Evolutionary conservation across 2,797 vertebrate genomes (phyloP).

Genomic region (Gobio occitaniae): DNA sequence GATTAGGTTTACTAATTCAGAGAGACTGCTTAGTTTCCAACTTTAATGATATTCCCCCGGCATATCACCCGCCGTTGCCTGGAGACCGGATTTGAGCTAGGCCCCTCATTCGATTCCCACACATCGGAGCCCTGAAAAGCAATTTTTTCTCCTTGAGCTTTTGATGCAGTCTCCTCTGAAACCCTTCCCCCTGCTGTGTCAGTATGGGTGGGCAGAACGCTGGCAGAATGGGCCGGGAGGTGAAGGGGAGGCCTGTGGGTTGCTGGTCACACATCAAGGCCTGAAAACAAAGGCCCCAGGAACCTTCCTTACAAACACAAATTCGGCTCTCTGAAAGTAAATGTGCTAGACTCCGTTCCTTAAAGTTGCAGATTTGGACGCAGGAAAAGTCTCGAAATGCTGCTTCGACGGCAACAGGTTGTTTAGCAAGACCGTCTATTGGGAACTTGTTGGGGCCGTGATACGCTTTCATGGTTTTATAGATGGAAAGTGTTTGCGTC

Average conservation of each 20-base stretch:
- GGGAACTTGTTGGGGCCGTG: neutral
- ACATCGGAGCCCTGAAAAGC: conserved; percentile 98
- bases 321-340: conserved; percentile 88
- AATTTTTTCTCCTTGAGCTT: conserved; percentile 94
- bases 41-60: conserved; percentile 98
- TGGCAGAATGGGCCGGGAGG: conserved; percentile 86
- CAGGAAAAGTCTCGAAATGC: conserved; percentile 12
- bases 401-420: conserved; percentile 12
- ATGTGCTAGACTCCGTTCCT: conserved; percentile 75
- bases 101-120: conserved; percentile 99
- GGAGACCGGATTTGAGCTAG: conserved; percentile 99
- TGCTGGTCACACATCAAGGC: conserved; percentile 99
- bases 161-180: conserved; percentile 98
- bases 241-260: conserved; percentile 85
- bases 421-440: neutral
- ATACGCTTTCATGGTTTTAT: neutral
- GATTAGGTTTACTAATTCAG: conserved; percentile 90
- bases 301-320: conserved; percentile 92
- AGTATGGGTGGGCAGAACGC: conserved; percentile 97
- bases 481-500: neutral
- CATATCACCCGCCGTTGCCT: conserved; percentile 97
- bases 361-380: conserved; percentile 43
- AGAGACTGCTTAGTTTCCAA: conserved; percentile 90
- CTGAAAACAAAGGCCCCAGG: conserved; percentile 93
- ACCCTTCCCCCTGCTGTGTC: conserved; percentile 95